Evolutionary conservation across 1,140 invertebrate genomes (phyloP), one percentile per base, ranked within the genome.

Genomic region (Psix sp.): DNA sequence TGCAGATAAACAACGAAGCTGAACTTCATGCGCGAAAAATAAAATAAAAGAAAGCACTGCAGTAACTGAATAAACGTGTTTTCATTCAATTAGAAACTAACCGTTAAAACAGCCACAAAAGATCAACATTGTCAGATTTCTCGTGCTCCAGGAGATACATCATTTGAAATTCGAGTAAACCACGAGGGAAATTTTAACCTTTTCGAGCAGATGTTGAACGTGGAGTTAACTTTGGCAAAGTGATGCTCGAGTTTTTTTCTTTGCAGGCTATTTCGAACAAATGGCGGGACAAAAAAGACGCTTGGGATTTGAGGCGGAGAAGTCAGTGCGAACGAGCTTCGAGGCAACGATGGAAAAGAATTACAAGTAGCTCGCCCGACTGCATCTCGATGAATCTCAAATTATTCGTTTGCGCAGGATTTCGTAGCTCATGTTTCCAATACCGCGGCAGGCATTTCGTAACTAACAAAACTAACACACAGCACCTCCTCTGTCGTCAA

Each of bases 341-440:
- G 48, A 60, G 72, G 78, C 62, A 76, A 71, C 65, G 74, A 66
- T 78, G 77, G 81, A 82, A 85, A 84, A 82, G 84, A 87, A 87
- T 87, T 85, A 84, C 84, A 87, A 87, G 82, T 84, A 80, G 79
- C 77, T 83, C 77, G 80, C 77, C 76, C 72, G 63, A 67, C 73
- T 84, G 82, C 83, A 84, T 84, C 79, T 74, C 80, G 80, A 85
- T 86, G 84, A 85, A 86, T 85, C 80, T 82, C 74, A 80, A 84
- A 86, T 87, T 85, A 86, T 85, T 86, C 85, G 77, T 80, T 56
- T 54, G 48, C 36, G 42, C 51, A 39, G 36, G 31, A 65, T 71
- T 60, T 38, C 45, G 48, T 60, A 62, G 52, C 51, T 36, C 10
- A 43, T n/a, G n/a, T n/a, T n/a, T n/a, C n/a, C n/a, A n/a, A n/a